Conservation (phyloP, 2,888 invertebrate genomes). For the Zygogramma bicolorata region DNA sequence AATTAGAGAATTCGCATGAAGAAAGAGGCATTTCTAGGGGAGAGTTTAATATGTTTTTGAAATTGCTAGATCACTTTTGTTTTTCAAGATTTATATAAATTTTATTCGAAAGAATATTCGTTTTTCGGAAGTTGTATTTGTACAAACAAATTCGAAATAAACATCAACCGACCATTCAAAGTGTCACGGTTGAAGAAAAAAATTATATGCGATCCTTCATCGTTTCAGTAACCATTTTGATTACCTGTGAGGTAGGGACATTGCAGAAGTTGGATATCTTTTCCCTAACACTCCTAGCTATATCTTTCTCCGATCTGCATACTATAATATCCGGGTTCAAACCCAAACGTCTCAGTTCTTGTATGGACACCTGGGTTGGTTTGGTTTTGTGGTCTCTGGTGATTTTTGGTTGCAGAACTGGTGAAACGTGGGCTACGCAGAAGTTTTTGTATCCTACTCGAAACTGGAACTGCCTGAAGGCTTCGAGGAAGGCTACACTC, state of each 20-base stretch:
- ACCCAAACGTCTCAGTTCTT: constrained; percentile 92
- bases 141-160: no score
- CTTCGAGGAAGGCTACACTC: constrained; percentile 99
- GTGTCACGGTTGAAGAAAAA: no score
- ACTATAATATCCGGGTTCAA: constrained; percentile 95
- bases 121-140: no score
- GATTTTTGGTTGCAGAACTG: constrained; percentile 91
- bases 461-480: constrained; percentile 97
- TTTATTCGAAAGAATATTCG: no score
- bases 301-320: constrained; percentile 90
- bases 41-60: no score
- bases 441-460: constrained; percentile 93
- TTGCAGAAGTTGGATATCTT: constrained; percentile 98
- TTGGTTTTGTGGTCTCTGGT: constrained; percentile 98
- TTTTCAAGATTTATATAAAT: no score
- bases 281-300: constrained; percentile 86
- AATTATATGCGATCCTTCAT: no score
- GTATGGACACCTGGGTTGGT: constrained; percentile 96
- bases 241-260: constrained; percentile 91
- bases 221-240: neutral
- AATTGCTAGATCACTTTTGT: no score
- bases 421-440: constrained; percentile 96
- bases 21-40: no score
- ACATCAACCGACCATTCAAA: no score
- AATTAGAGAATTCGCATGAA: no score